These are phyloP conservation scores for Amiota minor DNA, from an alignment of 2,888 invertebrate species.

Conservation along the genomic window DNA sequence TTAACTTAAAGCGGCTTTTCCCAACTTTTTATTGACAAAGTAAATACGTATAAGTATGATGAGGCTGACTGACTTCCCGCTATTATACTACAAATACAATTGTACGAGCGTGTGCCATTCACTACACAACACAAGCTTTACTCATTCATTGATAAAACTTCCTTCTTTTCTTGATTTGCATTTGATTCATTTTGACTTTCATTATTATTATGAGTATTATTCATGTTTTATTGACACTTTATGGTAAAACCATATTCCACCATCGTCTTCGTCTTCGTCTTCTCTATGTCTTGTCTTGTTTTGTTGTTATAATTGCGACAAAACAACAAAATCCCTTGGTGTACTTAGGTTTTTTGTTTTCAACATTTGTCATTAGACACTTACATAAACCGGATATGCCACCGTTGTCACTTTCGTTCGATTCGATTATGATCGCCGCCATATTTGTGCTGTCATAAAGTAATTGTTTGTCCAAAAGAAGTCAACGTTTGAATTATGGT, in stretches of 20 bases:
- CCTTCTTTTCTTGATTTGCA: background rate
- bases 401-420: slow-evolving; percentile 20
- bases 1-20: slow-evolving; percentile 3
- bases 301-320: background rate
- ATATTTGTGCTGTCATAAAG: slow-evolving; percentile 49
- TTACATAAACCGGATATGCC: slow-evolving; percentile 11
- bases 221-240: slow-evolving; percentile 9
- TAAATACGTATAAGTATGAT: background rate
- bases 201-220: background rate
- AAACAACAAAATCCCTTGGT: background rate
- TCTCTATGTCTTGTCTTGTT: background rate
- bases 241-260: too few species aligned
- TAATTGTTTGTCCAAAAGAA: slow-evolving; percentile 39
- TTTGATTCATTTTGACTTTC: slow-evolving; percentile 4
- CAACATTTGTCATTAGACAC: background rate
- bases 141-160: background rate
- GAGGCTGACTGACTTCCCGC: slow-evolving; percentile 29
- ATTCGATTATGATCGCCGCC: slow-evolving; percentile 50
- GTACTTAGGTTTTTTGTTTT: background rate
- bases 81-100: background rate
- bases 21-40: slow-evolving; percentile 1
- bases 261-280: background rate
- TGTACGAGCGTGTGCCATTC: too few species aligned
- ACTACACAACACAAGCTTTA: too few species aligned
- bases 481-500: slow-evolving; percentile 10